Evolutionary conservation across 2,888 invertebrate species (phyloP).

Genomic region (Fabriciana adippe): DNA sequence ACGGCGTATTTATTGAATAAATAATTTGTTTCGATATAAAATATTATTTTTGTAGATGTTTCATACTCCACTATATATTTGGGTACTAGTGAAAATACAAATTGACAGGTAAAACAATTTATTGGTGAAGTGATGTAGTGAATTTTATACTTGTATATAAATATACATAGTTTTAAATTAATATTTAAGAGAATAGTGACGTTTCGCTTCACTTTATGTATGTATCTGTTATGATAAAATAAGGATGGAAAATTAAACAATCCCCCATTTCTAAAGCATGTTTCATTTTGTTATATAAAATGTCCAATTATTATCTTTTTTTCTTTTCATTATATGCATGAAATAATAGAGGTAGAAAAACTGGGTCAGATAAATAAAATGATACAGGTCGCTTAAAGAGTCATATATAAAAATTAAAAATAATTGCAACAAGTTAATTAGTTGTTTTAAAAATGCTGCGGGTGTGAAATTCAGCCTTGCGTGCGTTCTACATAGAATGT

Average conservation of each 20-base stretch:
- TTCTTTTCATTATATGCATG: no score
- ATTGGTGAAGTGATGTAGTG: slow-evolving; percentile 67
- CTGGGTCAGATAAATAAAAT: neutral
- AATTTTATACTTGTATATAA: slow-evolving; percentile 79
- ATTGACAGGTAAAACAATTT: slow-evolving; percentile 59
- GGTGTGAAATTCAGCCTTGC: slow-evolving; percentile 20
- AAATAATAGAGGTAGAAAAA: no score
- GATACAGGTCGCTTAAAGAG: neutral
- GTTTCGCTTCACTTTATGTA: slow-evolving; percentile 75
- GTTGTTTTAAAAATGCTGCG: slow-evolving; percentile 1
- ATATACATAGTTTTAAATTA: slow-evolving; percentile 61
- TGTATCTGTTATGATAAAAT: slow-evolving; percentile 72
- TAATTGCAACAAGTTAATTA: slow-evolving; percentile 25
- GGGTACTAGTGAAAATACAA: slow-evolving; percentile 38
- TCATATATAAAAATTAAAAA: slow-evolving; percentile 1
- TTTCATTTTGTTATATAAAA: slow-evolving; percentile 37
- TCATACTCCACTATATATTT: slow-evolving; percentile 41
- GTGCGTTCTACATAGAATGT: neutral
- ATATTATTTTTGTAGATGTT: slow-evolving; percentile 29
- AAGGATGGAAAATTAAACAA: slow-evolving; percentile 67
- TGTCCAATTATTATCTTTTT: no score
- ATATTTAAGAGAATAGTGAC: slow-evolving; percentile 70
- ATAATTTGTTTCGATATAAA: slow-evolving; percentile 21
- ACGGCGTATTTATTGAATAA: slow-evolving; percentile 18
- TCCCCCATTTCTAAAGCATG: slow-evolving; percentile 60